These are phyloP conservation scores for Mystacornis crossleyi DNA, from an alignment of 2,113 vertebrate genomes.

Conservation along the genomic window DNA sequence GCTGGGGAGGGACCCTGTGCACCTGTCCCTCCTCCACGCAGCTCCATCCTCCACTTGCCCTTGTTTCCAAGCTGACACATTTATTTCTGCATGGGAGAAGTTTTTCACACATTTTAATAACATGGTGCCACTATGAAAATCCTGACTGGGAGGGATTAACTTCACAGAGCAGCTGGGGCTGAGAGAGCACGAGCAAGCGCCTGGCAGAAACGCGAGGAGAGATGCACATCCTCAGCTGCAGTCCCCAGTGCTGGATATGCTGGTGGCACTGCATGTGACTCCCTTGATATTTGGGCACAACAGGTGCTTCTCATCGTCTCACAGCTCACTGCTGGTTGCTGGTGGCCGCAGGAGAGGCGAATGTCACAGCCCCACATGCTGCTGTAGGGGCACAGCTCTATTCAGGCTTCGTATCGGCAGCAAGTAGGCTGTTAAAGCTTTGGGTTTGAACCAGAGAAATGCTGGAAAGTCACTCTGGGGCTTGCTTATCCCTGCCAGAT, in stretches of 20 bases:
- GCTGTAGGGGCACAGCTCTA: neutral
- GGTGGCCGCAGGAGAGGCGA: neutral
- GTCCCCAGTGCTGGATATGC: neutral
- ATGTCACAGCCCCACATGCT: neutral
- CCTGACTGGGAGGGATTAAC: neutral
- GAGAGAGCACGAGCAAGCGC: fast-evolving
- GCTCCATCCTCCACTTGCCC: neutral
- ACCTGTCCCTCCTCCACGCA: neutral
- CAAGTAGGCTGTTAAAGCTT: neutral
- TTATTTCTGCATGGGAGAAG: slow-evolving; percentile 31
- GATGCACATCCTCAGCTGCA: neutral
- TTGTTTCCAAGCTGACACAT: slow-evolving; percentile 36
- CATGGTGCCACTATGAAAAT: slow-evolving; percentile 6
- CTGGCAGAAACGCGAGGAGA: neutral
- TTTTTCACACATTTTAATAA: slow-evolving; percentile 56
- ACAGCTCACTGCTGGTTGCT: neutral
- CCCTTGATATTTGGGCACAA: neutral
- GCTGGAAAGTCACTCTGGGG: neutral
- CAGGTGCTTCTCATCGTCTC: neutral
- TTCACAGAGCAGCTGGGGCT: neutral
- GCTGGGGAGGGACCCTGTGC: neutral
- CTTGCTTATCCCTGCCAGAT: neutral
- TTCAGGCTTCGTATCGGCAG: neutral
- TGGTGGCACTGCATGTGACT: neutral
- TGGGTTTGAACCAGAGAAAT: neutral